These are phyloP conservation scores for Acipenser transmontanus DNA, from an alignment of 2,797 vertebrate species.

Conservation along the genomic window DNA sequence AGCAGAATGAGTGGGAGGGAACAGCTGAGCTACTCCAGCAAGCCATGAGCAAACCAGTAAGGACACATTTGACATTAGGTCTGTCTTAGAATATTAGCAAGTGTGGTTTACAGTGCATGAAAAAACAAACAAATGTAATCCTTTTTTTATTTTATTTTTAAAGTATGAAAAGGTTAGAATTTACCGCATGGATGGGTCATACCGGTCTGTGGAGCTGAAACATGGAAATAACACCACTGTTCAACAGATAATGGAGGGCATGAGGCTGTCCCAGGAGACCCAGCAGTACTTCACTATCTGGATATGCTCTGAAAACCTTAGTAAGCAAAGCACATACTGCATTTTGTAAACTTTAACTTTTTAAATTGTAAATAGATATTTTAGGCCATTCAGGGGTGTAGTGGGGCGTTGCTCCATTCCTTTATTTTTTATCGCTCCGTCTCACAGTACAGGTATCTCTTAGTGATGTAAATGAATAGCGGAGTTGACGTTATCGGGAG, in stretches of 20 bases:
- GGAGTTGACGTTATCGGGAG: no score
- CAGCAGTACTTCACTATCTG: slow-evolving; percentile 98
- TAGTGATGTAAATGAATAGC: no score
- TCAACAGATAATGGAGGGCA: slow-evolving; percentile 98
- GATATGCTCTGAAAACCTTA: slow-evolving; percentile 98
- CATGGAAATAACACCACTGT: slow-evolving; percentile 95
- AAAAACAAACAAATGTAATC: no score
- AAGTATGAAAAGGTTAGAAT: slow-evolving; percentile 97
- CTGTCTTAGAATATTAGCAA: background rate
- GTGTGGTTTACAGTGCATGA: background rate
- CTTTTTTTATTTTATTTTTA: background rate
- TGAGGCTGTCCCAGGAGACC: slow-evolving; percentile 91
- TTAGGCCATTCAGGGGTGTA: no score
- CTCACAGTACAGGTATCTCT: no score
- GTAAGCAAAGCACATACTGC: slow-evolving; percentile 55
- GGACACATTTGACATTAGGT: slow-evolving; percentile 25
- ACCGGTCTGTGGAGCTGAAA: slow-evolving; percentile 92
- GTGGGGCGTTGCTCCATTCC: no score
- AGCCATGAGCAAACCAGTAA: slow-evolving; percentile 80
- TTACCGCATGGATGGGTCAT: slow-evolving; percentile 96
- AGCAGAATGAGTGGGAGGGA: slow-evolving; percentile 95
- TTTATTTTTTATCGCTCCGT: no score
- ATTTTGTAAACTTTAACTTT: no score
- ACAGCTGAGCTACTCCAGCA: slow-evolving; percentile 81
- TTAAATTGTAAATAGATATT: no score